Evolutionary conservation across 2,888 invertebrate species (phyloP).

Genomic region (Patella depressa): DNA sequence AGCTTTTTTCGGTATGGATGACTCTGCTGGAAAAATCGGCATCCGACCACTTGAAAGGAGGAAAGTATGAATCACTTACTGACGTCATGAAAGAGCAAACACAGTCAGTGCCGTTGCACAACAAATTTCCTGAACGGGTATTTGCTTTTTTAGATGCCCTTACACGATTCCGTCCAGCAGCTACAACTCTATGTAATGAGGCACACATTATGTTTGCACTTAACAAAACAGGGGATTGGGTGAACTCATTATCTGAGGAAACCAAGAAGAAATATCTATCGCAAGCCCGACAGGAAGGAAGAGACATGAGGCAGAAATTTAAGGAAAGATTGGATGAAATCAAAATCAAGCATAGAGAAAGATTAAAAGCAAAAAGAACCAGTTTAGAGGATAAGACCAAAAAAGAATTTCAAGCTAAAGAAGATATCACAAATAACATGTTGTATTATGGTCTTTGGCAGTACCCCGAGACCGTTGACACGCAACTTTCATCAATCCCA

Average conservation of each 20-base stretch:
- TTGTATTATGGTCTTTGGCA: background rate
- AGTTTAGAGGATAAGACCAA: background rate
- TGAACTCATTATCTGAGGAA: background rate
- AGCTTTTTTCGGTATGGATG: background rate
- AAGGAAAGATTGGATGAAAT: background rate
- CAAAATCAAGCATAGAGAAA: background rate
- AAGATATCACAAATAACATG: constrained; percentile 6
- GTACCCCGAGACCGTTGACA: background rate
- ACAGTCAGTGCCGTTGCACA: constrained; percentile 5
- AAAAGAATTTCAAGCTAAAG: background rate
- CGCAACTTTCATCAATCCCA: background rate
- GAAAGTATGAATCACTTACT: background rate
- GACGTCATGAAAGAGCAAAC: background rate
- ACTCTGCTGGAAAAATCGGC: background rate
- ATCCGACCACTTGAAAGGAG: background rate
- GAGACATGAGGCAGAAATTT: background rate
- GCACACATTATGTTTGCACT: background rate
- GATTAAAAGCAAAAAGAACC: background rate
- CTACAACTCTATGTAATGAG: constrained; percentile 8
- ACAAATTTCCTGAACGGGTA: constrained; percentile 4
- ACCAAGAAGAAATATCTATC: background rate
- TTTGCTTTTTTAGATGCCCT: background rate
- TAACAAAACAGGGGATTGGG: background rate
- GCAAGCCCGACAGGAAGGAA: background rate
- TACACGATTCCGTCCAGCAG: background rate